Evolutionary conservation across 2,113 vertebrate genomes (phyloP).

Genomic region (Caracal caracal): DNA sequence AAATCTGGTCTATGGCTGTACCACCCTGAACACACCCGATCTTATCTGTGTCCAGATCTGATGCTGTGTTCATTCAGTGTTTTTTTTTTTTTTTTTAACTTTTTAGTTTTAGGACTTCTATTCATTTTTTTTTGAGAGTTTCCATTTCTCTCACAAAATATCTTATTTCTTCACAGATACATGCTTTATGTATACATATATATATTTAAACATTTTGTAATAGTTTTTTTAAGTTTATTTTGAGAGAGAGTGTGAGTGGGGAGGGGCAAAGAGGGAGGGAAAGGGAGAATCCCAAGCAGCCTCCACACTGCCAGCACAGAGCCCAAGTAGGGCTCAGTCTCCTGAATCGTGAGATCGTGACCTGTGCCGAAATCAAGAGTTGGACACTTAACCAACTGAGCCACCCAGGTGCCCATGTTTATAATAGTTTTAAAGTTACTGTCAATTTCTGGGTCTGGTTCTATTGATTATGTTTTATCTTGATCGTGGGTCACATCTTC

Average conservation of each 20-base stretch:
- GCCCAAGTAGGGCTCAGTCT: too few species aligned
- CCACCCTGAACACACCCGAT: too few species aligned
- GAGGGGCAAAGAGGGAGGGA: too few species aligned
- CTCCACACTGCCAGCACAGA: too few species aligned
- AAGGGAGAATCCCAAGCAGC: too few species aligned
- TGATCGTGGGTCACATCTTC: not conserved
- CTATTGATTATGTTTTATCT: not conserved
- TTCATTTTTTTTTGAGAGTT: not conserved
- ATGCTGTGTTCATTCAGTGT: not conserved
- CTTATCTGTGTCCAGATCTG: not conserved
- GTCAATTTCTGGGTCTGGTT: not conserved
- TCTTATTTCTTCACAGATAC: not conserved
- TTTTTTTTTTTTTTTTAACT: not conserved
- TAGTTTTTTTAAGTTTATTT: too few species aligned
- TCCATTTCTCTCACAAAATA: conserved; percentile 41
- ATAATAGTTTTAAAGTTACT: not conserved
- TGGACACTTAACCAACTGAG: too few species aligned
- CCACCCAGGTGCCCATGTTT: not conserved
- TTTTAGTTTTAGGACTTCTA: not conserved
- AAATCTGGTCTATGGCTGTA: not conserved
- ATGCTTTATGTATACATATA: not conserved
- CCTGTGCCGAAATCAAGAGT: too few species aligned
- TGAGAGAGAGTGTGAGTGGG: too few species aligned
- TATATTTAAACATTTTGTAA: too few species aligned
- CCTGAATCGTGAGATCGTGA: too few species aligned